These are phyloP conservation scores for Enteromius radiatus DNA, from an alignment of 2,797 vertebrate species.

Conservation along the genomic window DNA sequence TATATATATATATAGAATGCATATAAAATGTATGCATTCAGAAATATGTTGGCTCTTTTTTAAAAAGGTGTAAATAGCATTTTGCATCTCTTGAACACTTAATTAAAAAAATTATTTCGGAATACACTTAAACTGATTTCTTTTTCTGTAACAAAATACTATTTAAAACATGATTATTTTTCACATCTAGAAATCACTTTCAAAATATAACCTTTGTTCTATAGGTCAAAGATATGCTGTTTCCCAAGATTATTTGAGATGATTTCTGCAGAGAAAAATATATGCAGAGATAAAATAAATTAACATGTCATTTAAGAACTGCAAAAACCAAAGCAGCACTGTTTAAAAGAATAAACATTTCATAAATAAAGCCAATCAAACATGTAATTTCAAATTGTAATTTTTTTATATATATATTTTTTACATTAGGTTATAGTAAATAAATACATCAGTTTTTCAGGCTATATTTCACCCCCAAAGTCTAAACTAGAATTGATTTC, in stretches of 20 bases:
- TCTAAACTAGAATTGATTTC: background rate
- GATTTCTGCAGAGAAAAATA: constrained; percentile 6
- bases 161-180: background rate
- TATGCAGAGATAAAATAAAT: constrained; percentile 20
- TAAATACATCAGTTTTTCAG: background rate
- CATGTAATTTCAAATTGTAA: background rate
- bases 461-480: constrained; percentile 7
- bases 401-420: too few relatives aligned
- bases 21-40: too few relatives aligned
- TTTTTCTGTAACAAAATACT: background rate
- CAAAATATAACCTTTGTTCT: background rate
- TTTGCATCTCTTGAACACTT: background rate
- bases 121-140: too few relatives aligned
- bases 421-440: background rate
- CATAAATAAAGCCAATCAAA: background rate
- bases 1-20: too few relatives aligned
- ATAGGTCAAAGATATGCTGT: background rate
- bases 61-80: background rate
- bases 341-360: background rate
- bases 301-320: background rate
- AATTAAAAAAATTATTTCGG: background rate
- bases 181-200: background rate
- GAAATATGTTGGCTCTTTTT: too few relatives aligned
- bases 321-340: constrained; percentile 17
- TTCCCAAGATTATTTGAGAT: background rate